phyloP scores from a whole-genome alignment of 2,797 vertebrate genomes.

The Holocentrus rufus region DNA sequence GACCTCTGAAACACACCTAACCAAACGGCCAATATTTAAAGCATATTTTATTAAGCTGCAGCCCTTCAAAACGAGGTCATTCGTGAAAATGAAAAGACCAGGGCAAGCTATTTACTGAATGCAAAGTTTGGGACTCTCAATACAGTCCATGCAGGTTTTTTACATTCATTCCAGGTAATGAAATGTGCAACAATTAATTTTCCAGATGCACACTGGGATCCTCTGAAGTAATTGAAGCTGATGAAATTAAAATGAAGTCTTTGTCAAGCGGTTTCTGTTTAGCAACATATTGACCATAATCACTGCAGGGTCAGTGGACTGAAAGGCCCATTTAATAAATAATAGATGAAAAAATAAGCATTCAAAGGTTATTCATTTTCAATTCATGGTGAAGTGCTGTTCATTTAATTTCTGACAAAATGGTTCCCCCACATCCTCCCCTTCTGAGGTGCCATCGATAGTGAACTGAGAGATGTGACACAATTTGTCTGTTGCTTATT shows the following conservation, averaged over 20 bases:
- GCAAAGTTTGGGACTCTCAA: slow-evolving; percentile 28
- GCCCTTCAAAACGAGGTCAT: slow-evolving; percentile 36
- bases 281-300: slow-evolving; percentile 76
- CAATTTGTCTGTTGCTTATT: slow-evolving; percentile 78
- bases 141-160: slow-evolving; percentile 6
- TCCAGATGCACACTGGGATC: slow-evolving; percentile 65
- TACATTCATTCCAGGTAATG: slow-evolving; percentile 61
- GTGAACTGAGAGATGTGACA: slow-evolving; percentile 57
- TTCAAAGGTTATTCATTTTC: slow-evolving; percentile 79
- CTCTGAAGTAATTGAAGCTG: slow-evolving; percentile 62
- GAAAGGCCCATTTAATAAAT: slow-evolving; percentile 71
- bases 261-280: slow-evolving; percentile 64
- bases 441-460: slow-evolving; percentile 55
- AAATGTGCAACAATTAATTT: slow-evolving; percentile 74
- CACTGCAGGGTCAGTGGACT: slow-evolving; percentile 74
- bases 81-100: slow-evolving; percentile 27
- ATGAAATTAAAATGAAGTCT: slow-evolving; percentile 75
- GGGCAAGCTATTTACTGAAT: slow-evolving; percentile 35
- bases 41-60: slow-evolving; percentile 44
- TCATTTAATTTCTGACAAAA: slow-evolving; percentile 78
- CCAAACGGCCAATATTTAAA: slow-evolving; percentile 41
- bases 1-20: slow-evolving; percentile 24
- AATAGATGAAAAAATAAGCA: slow-evolving; percentile 75
- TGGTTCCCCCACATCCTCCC: slow-evolving; percentile 58
- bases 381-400: slow-evolving; percentile 74